A percentile compares a stretch with the other conserved stretches of the same genome.
Conservation (phyloP, 2,113 vertebrate species). For the Apteryx mantelli region DNA sequence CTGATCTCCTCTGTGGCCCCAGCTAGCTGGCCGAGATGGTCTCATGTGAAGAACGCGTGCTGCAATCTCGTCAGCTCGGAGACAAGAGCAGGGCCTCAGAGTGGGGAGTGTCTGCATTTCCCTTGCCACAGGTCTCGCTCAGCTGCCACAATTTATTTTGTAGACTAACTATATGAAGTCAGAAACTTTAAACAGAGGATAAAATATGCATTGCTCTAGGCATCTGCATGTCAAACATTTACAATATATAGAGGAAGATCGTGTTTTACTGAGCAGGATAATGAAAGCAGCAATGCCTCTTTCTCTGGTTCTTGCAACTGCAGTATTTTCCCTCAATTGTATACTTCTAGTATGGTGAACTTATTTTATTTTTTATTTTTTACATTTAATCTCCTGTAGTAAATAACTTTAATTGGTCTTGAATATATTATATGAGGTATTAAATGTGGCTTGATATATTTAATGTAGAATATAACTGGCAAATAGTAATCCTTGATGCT, state of each 20-base stretch:
- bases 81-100: background rate
- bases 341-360: background rate
- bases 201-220: background rate
- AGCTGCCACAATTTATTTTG: background rate
- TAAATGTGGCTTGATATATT: background rate
- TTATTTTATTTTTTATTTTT: background rate
- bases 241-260: background rate
- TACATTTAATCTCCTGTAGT: background rate
- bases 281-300: background rate
- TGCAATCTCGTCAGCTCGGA: background rate
- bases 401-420: constrained; percentile 25
- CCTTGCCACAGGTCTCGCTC: background rate
- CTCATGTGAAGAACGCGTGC: no score
- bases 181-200: background rate
- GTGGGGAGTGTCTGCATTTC: background rate
- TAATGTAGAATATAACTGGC: background rate
- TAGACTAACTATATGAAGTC: background rate
- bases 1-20: no score
- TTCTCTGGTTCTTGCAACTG: background rate
- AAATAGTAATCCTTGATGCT: constrained; percentile 3
- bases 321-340: background rate
- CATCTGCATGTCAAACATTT: background rate
- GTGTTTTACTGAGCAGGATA: background rate
- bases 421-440: background rate
- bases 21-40: no score